Base-by-base conservation (phyloP, 2,113 vertebrate genomes). In the Microcebus lehilahytsara region DNA sequence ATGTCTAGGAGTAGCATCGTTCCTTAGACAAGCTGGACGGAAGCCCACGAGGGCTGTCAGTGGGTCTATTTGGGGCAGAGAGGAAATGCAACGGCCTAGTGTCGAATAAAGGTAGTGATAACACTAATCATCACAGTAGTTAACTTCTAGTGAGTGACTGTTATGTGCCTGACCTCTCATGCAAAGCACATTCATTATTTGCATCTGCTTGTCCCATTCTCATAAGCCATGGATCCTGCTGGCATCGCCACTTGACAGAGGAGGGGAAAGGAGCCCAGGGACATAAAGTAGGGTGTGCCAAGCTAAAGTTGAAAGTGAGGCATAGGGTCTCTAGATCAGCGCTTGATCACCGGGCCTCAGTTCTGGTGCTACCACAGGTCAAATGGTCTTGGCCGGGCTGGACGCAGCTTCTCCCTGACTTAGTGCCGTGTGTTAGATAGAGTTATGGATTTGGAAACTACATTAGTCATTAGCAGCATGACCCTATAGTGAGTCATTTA, bases 61-160 rank as follows among this genome's bases (percentile, higher is more conserved):
- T 40, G 88, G 6, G 37, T 56, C 58, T 25, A 5, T 34, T 12
- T 37, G 64, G 72, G 69, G 6, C 3, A 2, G 56, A 87, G 80
- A 85, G 67, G 67, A 88, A 71, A 56, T 40, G n/a, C 22, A 49
- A 20, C 75, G 75, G 51, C 80, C 51, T 51, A 8, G 49, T 12
- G 20, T 40, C 23, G 75, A 32, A 23, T 25, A 13, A 14, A 78
- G 62, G 30, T 3, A 40, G 9, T 34, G 56, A 10, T 5, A 3
- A n/a, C 19, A 40, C 6, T 40, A 0, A 30, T 71, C 79, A 25
- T 23, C 4, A 0, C 2, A 32, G 37, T 32, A 9, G 4, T n/a
- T 51, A 56, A 49, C 27, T n/a, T 51, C 32, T 2, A 72, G 62
- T 6, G 37, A 84, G 34, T 64, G 30, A 2, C 13, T 60, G 46